These are phyloP conservation scores for Bathynomus jamesi DNA, from an alignment of 1,140 invertebrate species.

Conservation along the genomic window DNA sequence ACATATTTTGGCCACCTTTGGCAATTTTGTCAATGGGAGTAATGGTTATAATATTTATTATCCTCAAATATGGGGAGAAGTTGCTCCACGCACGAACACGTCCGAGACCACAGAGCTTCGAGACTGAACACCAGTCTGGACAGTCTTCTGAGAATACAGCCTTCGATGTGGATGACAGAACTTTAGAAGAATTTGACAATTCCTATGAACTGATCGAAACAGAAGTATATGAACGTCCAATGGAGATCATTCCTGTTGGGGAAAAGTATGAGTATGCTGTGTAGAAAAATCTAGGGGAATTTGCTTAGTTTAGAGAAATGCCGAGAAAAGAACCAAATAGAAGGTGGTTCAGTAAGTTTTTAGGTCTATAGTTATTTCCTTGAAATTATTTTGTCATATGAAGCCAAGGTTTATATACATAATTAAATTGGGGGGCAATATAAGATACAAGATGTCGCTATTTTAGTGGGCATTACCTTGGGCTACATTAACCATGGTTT, in stretches of 20 bases:
- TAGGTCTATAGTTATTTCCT: too few relatives aligned
- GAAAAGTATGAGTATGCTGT: background rate
- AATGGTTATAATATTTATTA: constrained; percentile 27
- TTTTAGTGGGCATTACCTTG: too few relatives aligned
- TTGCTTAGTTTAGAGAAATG: background rate
- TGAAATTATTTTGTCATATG: too few relatives aligned
- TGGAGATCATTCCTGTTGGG: background rate
- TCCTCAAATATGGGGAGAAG: constrained; percentile 27
- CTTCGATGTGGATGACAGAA: background rate
- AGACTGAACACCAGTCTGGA: constrained; percentile 19
- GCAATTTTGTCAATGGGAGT: constrained; percentile 30
- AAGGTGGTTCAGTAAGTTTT: too few relatives aligned
- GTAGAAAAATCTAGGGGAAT: background rate
- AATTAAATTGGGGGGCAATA: too few relatives aligned
- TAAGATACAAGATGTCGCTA: too few relatives aligned
- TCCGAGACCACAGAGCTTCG: constrained; percentile 14
- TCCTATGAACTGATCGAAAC: background rate
- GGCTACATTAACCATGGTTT: too few relatives aligned
- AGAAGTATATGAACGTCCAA: background rate
- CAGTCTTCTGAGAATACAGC: constrained; percentile 9
- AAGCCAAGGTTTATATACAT: too few relatives aligned
- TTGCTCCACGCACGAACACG: constrained; percentile 21
- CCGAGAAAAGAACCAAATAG: too few relatives aligned
- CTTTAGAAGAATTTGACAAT: background rate
- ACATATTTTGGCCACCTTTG: constrained; percentile 31